Evolutionary conservation across 2,797 vertebrate species (phyloP).

Genomic region (Halcyon leucocephala): DNA sequence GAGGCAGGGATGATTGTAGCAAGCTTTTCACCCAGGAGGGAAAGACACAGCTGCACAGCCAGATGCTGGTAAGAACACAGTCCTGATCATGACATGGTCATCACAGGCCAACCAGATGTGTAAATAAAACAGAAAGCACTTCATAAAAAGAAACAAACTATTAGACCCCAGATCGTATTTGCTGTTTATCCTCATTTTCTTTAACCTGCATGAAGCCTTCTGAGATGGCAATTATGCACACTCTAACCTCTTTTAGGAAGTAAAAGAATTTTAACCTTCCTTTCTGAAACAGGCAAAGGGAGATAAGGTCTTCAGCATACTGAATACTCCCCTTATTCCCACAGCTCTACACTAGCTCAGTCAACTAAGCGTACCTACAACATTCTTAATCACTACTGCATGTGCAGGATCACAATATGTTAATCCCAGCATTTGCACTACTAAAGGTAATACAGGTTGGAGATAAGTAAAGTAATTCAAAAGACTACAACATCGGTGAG

Average conservation of each 20-base stretch:
- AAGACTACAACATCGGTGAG: background rate
- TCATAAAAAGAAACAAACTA: background rate
- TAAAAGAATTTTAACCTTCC: background rate
- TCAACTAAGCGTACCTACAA: background rate
- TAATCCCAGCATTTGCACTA: background rate
- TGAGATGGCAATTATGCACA: background rate
- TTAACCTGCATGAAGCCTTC: background rate
- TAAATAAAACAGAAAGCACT: background rate
- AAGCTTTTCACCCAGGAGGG: background rate
- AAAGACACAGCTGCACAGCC: background rate
- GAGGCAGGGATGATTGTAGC: background rate
- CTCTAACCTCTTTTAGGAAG: background rate
- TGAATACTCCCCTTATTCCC: background rate
- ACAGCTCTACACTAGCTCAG: background rate
- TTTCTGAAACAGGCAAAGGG: background rate
- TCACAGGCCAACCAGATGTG: background rate
- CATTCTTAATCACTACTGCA: background rate
- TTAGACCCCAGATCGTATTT: background rate
- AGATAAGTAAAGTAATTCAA: background rate
- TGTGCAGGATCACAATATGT: background rate
- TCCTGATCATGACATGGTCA: background rate
- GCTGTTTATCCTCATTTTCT: background rate
- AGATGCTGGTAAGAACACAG: background rate
- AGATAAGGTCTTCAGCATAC: background rate
- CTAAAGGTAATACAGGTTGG: background rate